Evolutionary conservation across 2,113 vertebrate species (phyloP).

Genomic region (Benitochromis conjunctus): DNA sequence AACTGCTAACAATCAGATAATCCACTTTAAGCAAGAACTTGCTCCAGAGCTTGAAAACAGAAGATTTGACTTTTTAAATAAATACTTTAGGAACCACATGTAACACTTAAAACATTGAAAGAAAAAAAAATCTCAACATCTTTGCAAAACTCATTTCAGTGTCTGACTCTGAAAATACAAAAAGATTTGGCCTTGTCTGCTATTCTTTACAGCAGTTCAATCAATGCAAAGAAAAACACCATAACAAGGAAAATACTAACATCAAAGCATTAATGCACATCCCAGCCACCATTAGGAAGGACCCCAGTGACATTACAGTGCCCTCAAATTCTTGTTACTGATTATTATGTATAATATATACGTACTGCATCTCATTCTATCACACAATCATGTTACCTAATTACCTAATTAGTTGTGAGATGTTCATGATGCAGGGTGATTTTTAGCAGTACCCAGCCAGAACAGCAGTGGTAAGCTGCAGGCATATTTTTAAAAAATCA

Average conservation of each 20-base stretch:
- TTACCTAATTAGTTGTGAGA: neutral
- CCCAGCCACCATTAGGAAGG: neutral
- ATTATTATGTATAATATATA: neutral
- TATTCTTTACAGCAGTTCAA: neutral
- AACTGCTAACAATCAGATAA: neutral
- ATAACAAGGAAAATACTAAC: no score
- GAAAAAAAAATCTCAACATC: neutral
- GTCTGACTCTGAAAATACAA: neutral
- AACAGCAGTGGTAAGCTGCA: neutral
- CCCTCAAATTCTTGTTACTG: accelerated
- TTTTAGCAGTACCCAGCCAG: neutral
- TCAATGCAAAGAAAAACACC: no score
- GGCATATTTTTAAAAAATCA: neutral
- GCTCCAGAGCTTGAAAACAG: neutral
- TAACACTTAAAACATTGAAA: neutral
- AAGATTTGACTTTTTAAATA: neutral
- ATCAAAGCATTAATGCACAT: accelerated
- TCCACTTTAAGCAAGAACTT: neutral
- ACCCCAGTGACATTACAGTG: neutral
- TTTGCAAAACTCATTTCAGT: neutral
- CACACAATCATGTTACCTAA: neutral
- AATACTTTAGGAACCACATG: neutral
- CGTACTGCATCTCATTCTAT: neutral
- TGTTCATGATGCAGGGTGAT: neutral
- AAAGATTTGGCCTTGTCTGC: neutral